phyloP scores from a whole-genome alignment of 2,113 vertebrate species.

The Silurus meridionalis region DNA sequence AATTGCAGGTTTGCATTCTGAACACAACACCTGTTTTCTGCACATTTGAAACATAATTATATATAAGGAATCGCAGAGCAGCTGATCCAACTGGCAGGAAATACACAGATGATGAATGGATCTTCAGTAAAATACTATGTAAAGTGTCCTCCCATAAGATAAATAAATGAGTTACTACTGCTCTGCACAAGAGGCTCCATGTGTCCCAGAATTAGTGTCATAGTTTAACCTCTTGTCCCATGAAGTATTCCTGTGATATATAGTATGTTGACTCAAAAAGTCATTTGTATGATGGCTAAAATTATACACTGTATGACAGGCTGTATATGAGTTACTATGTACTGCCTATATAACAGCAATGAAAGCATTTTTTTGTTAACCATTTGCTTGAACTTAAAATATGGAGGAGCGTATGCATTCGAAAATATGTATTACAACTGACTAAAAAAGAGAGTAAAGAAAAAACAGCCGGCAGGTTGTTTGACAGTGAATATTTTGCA shows the following conservation, averaged over 20 bases:
- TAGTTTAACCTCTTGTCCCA: neutral
- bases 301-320: neutral
- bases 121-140: constrained; percentile 25
- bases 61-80: constrained; percentile 57
- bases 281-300: neutral
- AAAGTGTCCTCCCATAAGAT: constrained; percentile 6
- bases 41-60: constrained; percentile 66
- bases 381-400: neutral
- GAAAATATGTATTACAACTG: neutral
- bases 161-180: neutral
- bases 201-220: neutral
- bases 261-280: neutral
- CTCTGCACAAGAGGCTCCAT: neutral
- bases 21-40: constrained; percentile 70
- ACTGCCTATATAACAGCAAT: neutral
- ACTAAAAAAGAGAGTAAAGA: neutral
- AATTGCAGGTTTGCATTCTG: constrained; percentile 69
- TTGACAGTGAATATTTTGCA: neutral
- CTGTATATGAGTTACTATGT: neutral
- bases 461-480: neutral
- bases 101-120: constrained; percentile 62
- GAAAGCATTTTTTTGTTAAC: neutral
- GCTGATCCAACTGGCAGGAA: constrained; percentile 52
- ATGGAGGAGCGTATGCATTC: neutral
- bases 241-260: constrained; percentile 1